These are phyloP conservation scores for Drosophila baimaii DNA, from an alignment of 1,140 invertebrate species.

Conservation along the genomic window DNA sequence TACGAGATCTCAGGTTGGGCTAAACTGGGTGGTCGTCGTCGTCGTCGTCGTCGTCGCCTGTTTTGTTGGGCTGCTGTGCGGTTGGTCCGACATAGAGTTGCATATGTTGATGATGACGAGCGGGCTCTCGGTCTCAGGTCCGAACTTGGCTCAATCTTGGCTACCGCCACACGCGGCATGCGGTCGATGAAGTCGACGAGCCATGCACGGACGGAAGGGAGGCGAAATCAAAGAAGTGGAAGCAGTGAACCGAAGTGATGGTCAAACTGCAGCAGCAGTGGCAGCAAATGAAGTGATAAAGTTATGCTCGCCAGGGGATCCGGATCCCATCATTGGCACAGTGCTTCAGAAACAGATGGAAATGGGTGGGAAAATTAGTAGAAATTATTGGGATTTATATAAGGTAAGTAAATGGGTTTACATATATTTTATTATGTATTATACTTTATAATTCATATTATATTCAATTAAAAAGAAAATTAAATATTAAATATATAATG, in stretches of 20 bases:
- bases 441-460: too few species aligned
- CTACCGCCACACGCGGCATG: slow-evolving; percentile 79
- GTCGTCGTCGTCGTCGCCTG: slow-evolving; percentile 52
- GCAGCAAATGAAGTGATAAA: slow-evolving; percentile 82
- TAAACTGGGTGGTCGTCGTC: slow-evolving; percentile 56
- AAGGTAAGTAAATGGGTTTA: too few species aligned
- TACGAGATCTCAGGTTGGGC: slow-evolving; percentile 37
- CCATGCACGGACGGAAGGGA: slow-evolving; percentile 9
- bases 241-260: slow-evolving; percentile 69
- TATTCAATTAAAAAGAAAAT: too few species aligned
- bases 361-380: neutral
- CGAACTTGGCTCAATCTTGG: slow-evolving; percentile 53
- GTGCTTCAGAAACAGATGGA: neutral
- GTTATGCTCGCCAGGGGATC: slow-evolving; percentile 74
- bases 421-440: too few species aligned
- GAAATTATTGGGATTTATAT: neutral
- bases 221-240: slow-evolving; percentile 67
- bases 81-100: slow-evolving; percentile 73
- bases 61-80: slow-evolving; percentile 79
- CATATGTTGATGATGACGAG: slow-evolving; percentile 76
- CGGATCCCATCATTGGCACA: slow-evolving; percentile 46
- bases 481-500: neutral
- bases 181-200: slow-evolving; percentile 48
- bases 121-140: slow-evolving; percentile 30
- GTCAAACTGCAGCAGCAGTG: slow-evolving; percentile 70